Conservation (phyloP, 37 sponge, comb jelly and placozoan genomes). For the Chondrilla cf. caribensis region DNA sequence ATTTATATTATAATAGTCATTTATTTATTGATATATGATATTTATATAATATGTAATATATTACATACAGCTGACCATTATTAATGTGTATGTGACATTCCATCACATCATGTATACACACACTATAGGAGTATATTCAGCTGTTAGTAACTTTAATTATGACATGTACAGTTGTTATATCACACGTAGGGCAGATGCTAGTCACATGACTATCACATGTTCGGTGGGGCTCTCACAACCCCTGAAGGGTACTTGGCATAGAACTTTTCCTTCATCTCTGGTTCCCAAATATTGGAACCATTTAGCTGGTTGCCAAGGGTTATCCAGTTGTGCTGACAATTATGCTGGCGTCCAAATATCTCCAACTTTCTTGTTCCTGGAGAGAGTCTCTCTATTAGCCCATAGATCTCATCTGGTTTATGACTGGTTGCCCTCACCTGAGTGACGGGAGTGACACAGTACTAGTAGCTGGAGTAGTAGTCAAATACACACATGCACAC, state of each 20-base stretch:
- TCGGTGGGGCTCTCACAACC: neutral
- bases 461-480: neutral
- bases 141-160: too few species aligned
- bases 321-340: conserved; percentile 95
- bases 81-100: too few species aligned
- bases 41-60: too few species aligned
- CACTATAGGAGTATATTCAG: too few species aligned
- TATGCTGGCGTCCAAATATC: conserved; percentile 92
- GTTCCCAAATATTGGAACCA: conserved; percentile 66
- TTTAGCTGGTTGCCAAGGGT: conserved; percentile 96
- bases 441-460: neutral
- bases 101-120: too few species aligned
- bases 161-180: too few species aligned
- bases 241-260: conserved; percentile 66
- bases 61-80: too few species aligned
- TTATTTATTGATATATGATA: too few species aligned
- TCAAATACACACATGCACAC: neutral
- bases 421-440: conserved; percentile 78
- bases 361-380: conserved; percentile 90
- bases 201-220: conserved; percentile 5
- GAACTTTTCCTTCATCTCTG: conserved; percentile 45
- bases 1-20: too few species aligned
- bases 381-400: conserved; percentile 85
- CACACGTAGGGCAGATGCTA: too few species aligned
- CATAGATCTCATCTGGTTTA: conserved; percentile 97